Percentiles rank a stretch among this genome's conserved stretches.
These are phyloP conservation scores for Synergus itoensis DNA, from an alignment of 2,888 invertebrate genomes.

Conservation along the genomic window DNA sequence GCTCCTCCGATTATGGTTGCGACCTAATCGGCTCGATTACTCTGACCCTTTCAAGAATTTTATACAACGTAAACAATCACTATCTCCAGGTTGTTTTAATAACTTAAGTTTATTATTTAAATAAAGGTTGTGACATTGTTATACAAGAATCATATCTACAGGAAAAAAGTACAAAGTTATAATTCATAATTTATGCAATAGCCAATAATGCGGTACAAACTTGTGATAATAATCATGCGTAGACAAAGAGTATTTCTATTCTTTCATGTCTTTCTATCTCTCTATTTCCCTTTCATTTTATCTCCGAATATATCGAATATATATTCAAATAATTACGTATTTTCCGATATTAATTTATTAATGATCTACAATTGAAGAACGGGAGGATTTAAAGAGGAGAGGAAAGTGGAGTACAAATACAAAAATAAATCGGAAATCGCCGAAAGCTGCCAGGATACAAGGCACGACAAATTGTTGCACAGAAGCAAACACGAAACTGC, in stretches of 20 bases:
- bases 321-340: not conserved
- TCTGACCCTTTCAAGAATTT: slow-evolving; percentile 6
- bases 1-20: slow-evolving; percentile 13
- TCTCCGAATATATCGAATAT: not conserved
- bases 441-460: slow-evolving; percentile 74
- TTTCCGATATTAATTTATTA: not conserved
- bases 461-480: slow-evolving; percentile 74
- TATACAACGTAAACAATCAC: not conserved
- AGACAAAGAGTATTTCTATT: slow-evolving; percentile 11
- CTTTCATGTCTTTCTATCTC: not conserved
- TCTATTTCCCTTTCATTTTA: not conserved
- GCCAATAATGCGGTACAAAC: slow-evolving; percentile 46
- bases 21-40: slow-evolving; percentile 24
- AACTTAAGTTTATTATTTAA: slow-evolving; percentile 75
- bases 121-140: slow-evolving; percentile 71
- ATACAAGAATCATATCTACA: slow-evolving; percentile 74
- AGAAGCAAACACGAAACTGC: slow-evolving; percentile 59
- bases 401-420: slow-evolving; percentile 53
- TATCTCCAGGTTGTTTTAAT: slow-evolving; percentile 60
- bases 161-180: slow-evolving; percentile 75
- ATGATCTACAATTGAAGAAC: not conserved
- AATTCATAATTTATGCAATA: slow-evolving; percentile 53
- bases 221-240: slow-evolving; percentile 35
- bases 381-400: not conserved
- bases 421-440: slow-evolving; percentile 71